Evolutionary conservation across 2,888 invertebrate genomes (phyloP), one percentile per base, ranked within the genome.

Genomic region (Phlogophora meticulosa): DNA sequence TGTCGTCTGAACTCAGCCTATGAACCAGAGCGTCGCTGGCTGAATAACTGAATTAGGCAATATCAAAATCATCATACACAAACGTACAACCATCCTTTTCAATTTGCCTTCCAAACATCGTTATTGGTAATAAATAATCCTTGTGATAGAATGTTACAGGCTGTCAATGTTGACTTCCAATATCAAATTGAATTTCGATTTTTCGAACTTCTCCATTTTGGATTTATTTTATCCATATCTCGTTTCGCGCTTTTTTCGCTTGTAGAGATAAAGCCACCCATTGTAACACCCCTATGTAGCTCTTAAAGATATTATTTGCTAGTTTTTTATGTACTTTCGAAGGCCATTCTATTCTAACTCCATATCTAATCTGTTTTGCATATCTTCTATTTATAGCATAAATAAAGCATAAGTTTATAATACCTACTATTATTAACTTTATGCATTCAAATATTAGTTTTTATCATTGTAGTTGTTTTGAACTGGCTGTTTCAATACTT

Each of bases 21-120:
- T 7, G 24, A 56, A 49, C 15, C n/a, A 4, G 10, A 32, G 28
- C n/a, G 22, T 48, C 20, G 15, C n/a, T n/a, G 1, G 4, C 40
- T 38, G 15, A 65, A 58, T 42, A 59, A 67, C 40, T 34, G 7
- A 69, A 48, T 69, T 53, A 61, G 17, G 17, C 52, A 42, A 61
- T 48, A 52, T 52, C 15, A 28, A 69, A 53, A 42, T 53, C 10
- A 42, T 62, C 10, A 42, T 62, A 62, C 36, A 36, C 24, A 69
- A 11, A 69, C 17, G 7, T 36, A 24, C 20, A 67, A 20, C 15
- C 5, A 28, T 10, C 36, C 22, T 17, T 55, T 38, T 15, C 28
- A 67, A 58, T 59, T 28, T 61, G 46, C 22, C 36, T 48, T 62
- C 11, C 69, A 69, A 60, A 69, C 34, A 69, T 48, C 69, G 40